Base-by-base conservation (phyloP, 2,888 invertebrate genomes). In the Drosophila lutescens region DNA sequence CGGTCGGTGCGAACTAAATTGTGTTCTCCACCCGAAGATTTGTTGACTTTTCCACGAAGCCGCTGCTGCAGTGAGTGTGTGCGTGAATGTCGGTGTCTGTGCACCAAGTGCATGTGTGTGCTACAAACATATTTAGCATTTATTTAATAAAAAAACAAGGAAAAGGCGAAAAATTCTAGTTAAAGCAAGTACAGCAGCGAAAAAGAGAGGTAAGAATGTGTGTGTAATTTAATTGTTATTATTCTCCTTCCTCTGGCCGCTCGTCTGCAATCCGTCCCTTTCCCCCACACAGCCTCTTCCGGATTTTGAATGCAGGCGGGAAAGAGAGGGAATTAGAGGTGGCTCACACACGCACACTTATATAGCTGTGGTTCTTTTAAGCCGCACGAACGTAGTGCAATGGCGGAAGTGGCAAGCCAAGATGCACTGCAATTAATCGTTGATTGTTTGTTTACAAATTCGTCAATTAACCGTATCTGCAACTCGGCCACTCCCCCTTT, bases 401-500 rank as follows among this genome's bases (percentile, higher is more conserved):
- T 62, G 71, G 65, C 51, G 71, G 63, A 78, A 71, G 72, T 49
- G 32, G 53, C 61, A 71, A 71, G 44, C 23, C 12, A 34, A 70
- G 71, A 58, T 71, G 40, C 36, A 7, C 41, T 70, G 69, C 57
- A 78, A 87, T 81, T 86, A 78, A 84, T 68, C 67, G 70, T 73
- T 78, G 41, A 44, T 66, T 78, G 38, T 80, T 73, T 86, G 70
- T 84, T 86, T 80, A 80, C 87, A 86, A 86, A 86, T 78, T 83
- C 65, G 67, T 86, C 69, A 80, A 75, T 80, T 82, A 85, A 67
- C 82, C 43, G 44, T 74, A 62, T 61, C 36, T 46, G 23, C 43
- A 17, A 58, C 26, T 26, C 76, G 62, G 40, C 46, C 53, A 38
- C 17, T 30, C 7, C 44, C 47, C 20, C 23, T n/a, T 15, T 40